Base-by-base conservation (phyloP, 2,797 vertebrate genomes). In the Dallia pectoralis region DNA sequence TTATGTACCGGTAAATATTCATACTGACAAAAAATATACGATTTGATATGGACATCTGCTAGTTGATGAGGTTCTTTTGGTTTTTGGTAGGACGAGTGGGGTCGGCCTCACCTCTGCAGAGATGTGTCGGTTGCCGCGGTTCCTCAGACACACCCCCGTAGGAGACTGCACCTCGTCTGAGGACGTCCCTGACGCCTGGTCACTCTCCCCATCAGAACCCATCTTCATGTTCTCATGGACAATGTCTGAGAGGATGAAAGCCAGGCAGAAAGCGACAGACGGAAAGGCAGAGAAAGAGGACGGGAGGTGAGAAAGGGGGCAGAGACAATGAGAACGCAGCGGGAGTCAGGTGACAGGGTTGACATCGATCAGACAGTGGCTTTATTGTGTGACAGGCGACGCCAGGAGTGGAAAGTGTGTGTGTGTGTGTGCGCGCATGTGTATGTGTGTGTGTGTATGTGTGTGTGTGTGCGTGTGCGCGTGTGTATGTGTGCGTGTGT, bases 181-280 rank as follows among this genome's bases (percentile, higher is more conserved):
- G 62, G 96, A 97, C 0, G 97, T 97, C 79, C 96, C 96, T n/a
- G 97, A 98, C 22, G 97, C 95, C 87, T 97, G 97, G 90, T 98
- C 97, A 70, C 97, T 98, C 92, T 98, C 97, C 74, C 97, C 97
- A 71, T 98, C 97, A 0, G 97, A 98, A 63, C 97, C 97, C 94
- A 98, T 97, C 92, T 97, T 97, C 86, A 97, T 88, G 88, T 98
- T 98, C 92, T 98, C 97, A 69, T 97, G 97, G 79, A 98, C 97
- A 64, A 98, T 98, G 90, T 97, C 97, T 98, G 67, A 48, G 29
- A 51, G 15, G 8, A 25, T 27, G 53, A 29, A 30, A 64, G 62
- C 32, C 18, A 36, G 33, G 36, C 16, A 65, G 63, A 22, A 16
- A 22, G 5, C 4, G 33, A 16, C 29, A 36, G 4, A 33, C 1